phyloP scores from a whole-genome alignment of 2,888 invertebrate species.

The Drosophila mettleri region DNA sequence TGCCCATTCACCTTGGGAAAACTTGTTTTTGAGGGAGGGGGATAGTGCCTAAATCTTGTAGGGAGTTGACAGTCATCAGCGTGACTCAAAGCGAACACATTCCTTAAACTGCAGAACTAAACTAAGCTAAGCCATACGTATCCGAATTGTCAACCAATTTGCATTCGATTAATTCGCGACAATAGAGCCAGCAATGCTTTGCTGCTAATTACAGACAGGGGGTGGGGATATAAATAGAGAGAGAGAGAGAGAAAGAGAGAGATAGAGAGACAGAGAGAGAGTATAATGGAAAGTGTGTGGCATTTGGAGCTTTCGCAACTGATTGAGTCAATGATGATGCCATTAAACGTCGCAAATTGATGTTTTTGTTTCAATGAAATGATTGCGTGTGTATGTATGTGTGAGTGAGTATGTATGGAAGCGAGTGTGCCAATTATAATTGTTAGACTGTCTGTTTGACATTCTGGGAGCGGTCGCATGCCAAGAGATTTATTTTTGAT shows the following conservation, averaged over 20 bases:
- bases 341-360: slow-evolving; percentile 78
- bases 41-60: not conserved
- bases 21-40: too few species aligned
- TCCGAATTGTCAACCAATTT: slow-evolving; percentile 13
- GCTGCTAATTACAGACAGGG: slow-evolving; percentile 23
- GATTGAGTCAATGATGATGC: slow-evolving; percentile 80
- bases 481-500: slow-evolving; percentile 76
- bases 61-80: not conserved
- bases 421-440: slow-evolving; percentile 54
- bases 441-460: slow-evolving; percentile 58
- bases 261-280: too few species aligned
- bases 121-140: not conserved
- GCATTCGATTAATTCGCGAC: slow-evolving; percentile 8
- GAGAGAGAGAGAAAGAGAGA: too few species aligned
- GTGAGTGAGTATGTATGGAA: slow-evolving; percentile 20
- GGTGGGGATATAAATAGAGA: too few species aligned
- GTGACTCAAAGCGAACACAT: not conserved
- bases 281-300: slow-evolving; percentile 8
- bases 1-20: slow-evolving; percentile 29
- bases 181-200: not conserved
- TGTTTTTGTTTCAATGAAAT: slow-evolving; percentile 71
- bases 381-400: slow-evolving; percentile 17
- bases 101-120: not conserved
- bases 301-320: slow-evolving; percentile 68
- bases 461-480: slow-evolving; percentile 73